A percentile compares a stretch with the other conserved stretches of the same genome.
phyloP scores from a whole-genome alignment of 2,888 invertebrate species.

The Tridacna gigas region DNA sequence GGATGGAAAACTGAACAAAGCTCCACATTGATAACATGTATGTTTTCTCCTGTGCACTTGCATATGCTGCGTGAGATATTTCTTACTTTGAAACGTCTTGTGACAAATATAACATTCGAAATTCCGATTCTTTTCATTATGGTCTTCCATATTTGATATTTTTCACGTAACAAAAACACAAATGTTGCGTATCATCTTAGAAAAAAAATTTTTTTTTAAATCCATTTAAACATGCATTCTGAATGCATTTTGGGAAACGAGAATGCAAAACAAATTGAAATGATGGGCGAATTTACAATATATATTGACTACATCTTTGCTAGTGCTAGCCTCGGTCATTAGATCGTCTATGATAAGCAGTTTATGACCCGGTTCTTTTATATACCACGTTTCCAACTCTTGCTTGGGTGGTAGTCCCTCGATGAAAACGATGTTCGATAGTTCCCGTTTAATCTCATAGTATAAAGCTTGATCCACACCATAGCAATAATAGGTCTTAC shows the following conservation, averaged over 20 bases:
- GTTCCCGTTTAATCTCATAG: conserved; percentile 27
- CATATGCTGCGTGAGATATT: conserved; percentile 7
- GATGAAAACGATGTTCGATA: conserved; percentile 25
- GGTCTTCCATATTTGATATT: too few species aligned
- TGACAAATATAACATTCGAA: background rate
- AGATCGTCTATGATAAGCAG: conserved; percentile 48
- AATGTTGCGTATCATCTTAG: too few species aligned
- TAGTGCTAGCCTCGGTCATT: conserved; percentile 24
- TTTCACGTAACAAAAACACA: too few species aligned
- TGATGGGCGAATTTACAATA: conserved; percentile 47
- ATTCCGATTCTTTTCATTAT: background rate
- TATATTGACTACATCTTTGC: conserved; percentile 31
- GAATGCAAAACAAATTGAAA: conserved; percentile 26
- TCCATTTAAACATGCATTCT: background rate
- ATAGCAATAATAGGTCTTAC: conserved; percentile 20
- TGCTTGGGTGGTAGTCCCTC: conserved; percentile 40
- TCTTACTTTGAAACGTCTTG: background rate
- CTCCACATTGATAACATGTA: conserved; percentile 2
- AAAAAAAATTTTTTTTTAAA: too few species aligned
- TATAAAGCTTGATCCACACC: conserved; percentile 33
- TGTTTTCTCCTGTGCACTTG: conserved; percentile 20
- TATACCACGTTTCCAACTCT: conserved; percentile 29
- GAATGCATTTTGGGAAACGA: conserved; percentile 25
- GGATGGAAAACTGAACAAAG: background rate
- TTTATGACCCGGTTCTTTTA: conserved; percentile 28